Base-by-base conservation (phyloP, 2,888 invertebrate species). In the Drosophila atripex region DNA sequence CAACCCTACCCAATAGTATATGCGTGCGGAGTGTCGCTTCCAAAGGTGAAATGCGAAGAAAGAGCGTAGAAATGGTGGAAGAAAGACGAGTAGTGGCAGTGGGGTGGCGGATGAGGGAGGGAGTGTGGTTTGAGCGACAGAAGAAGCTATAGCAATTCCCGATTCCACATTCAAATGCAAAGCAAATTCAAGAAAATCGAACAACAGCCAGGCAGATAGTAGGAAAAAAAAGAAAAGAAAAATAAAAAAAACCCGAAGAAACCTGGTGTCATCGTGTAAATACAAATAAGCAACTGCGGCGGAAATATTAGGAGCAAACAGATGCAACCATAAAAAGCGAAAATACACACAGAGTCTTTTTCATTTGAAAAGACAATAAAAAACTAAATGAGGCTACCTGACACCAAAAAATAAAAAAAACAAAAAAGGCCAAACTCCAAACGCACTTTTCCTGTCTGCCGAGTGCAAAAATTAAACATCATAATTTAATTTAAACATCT, bases 91-190 rank as follows among this genome's bases (percentile, higher is more conserved):
- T 25, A 25, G 6, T 30, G 30, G 30, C n/a, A n/a, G n/a, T n/a
- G n/a, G n/a, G n/a, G n/a, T n/a, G n/a, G n/a, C n/a, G n/a, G n/a
- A n/a, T n/a, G n/a, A n/a, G n/a, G n/a, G n/a, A n/a, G n/a, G n/a
- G n/a, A n/a, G n/a, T n/a, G n/a, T 30, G 30, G 30, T 6, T 28
- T 11, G 30, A 30, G 79, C 69, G 70, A 65, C 71, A 72, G 66
- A 85, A 82, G 83, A 86, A 83, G 88, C 82, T 86, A 76, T 76
- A 88, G 80, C 80, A 88, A 88, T 86, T 69, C 50, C 50, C 66
- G 70, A 70, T 70, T 69, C 68, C 70, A 47, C 70, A 69, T 69
- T 88, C 82, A 86, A 84, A 90, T 88, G 89, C 87, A 89, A 89
- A 89, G 84, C 78, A 75, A 88, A 78, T 75, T 86, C 66, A 66